Conservation (phyloP, 2,888 invertebrate species). For the Drosophila demipolita region DNA sequence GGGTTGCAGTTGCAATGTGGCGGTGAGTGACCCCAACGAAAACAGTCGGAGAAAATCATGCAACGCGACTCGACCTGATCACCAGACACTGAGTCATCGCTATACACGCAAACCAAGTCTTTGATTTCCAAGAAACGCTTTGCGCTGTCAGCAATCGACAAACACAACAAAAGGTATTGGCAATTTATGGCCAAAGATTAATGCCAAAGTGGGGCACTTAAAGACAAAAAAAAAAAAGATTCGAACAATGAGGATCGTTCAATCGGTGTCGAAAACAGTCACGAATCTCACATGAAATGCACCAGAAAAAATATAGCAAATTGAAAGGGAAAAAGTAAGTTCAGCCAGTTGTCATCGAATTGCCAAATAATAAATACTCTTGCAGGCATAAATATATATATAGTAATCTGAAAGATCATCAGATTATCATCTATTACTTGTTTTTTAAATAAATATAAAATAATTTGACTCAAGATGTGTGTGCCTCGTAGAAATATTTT, state of each 20-base stretch:
- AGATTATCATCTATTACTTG: not conserved
- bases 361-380: not conserved
- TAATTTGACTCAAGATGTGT: not conserved
- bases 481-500: not conserved
- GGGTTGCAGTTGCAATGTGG: conserved; percentile 12
- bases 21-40: conserved; percentile 35
- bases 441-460: not conserved
- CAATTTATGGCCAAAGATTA: conserved; percentile 42
- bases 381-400: no score
- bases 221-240: conserved; percentile 35
- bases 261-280: conserved; percentile 20
- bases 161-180: conserved; percentile 23
- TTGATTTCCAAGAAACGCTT: conserved; percentile 36
- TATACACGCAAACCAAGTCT: conserved; percentile 10
- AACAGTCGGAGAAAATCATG: conserved; percentile 23
- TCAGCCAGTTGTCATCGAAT: not conserved
- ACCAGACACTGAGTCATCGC: conserved; percentile 27
- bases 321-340: conserved; percentile 5
- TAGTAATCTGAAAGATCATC: not conserved
- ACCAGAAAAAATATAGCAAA: conserved; percentile 2
- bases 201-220: conserved; percentile 48
- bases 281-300: conserved; percentile 23
- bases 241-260: conserved; percentile 37
- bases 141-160: not conserved
- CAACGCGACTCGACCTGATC: conserved; percentile 24